These are phyloP conservation scores for Cotesia congregata DNA, from an alignment of 2,888 invertebrate genomes.

Conservation along the genomic window DNA sequence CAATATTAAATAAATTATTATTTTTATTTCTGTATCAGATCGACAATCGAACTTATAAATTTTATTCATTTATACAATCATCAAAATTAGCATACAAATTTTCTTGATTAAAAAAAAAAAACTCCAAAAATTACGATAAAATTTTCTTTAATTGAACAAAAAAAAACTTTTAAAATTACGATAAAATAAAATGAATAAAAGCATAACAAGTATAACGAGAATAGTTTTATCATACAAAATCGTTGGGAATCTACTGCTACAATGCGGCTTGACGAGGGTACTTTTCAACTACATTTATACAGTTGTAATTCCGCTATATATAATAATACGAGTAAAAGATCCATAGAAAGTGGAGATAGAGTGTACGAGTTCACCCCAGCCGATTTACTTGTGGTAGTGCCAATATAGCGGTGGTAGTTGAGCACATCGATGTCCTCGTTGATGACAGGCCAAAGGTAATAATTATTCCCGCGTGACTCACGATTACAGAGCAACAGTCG, in stretches of 20 bases:
- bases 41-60: too few relatives aligned
- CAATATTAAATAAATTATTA: too few relatives aligned
- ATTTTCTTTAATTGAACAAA: background rate
- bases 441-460: slow-evolving; percentile 67
- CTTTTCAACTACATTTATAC: slow-evolving; percentile 43
- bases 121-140: background rate
- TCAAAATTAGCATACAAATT: background rate
- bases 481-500: slow-evolving; percentile 67
- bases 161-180: background rate
- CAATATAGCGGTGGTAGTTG: slow-evolving; percentile 35
- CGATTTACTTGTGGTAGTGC: slow-evolving; percentile 23
- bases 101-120: background rate
- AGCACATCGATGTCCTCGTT: slow-evolving; percentile 63
- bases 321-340: slow-evolving; percentile 18
- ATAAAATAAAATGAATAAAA: slow-evolving; percentile 41
- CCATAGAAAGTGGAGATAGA: slow-evolving; percentile 5
- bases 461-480: slow-evolving; percentile 69
- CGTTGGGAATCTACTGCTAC: slow-evolving; percentile 41
- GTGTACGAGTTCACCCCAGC: slow-evolving; percentile 49
- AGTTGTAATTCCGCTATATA: slow-evolving; percentile 23
- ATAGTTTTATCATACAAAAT: slow-evolving; percentile 56
- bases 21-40: too few relatives aligned
- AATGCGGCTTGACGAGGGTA: slow-evolving; percentile 56
- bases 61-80: too few relatives aligned
- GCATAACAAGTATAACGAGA: slow-evolving; percentile 48